Base-by-base conservation (phyloP, 92 coral and sea anemone genomes). In the Siderastrea siderea region DNA sequence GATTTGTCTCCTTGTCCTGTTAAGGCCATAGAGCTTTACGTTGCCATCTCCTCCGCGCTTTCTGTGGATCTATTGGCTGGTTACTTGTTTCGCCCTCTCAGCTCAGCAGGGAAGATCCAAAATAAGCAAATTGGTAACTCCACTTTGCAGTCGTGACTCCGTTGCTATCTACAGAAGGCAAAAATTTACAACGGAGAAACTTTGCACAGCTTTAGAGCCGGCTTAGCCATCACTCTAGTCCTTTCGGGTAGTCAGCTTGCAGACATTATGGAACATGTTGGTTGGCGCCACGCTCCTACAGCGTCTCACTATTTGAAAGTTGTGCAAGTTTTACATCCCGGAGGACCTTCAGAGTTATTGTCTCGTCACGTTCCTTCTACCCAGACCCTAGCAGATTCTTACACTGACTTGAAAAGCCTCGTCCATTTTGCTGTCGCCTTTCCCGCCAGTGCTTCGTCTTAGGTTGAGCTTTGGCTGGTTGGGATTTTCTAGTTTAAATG, bases 271-370 rank as follows among this genome's bases (percentile, higher is more conserved):
- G 74, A 74, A 4, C 89, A 77, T 15, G 19, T 78, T 71, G 86
- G 89, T n/a, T 85, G 89, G 89, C 87, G 75, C 62, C 87, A 26
- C 58, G 72, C 90, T 51, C 85, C 80, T 47, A 86, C 86, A 7
- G 71, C 90, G 0, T 85, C 73, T 47, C 71, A 78, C 78, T 77
- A 86, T 47, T 15, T 52, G 74, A 84, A 84, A 19, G 61, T 75
- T 60, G 87, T 81, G 57, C 44, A 67, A 26, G 49, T 1, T 81
- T 71, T 83, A 47, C 82, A 82, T 62, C 81, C 87, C 74, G 81
- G 81, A 43, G 81, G 89, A 10, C 74, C 84, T 44, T 74, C 89
- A 2, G 74, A 60, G 81, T 51, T 84, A 12, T 26, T 74, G 19
- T 75, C 83, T 44, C 82, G 74, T 49, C 50, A 84, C 58, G 75